phyloP scores from a whole-genome alignment of 2,888 invertebrate species.

The Teleogryllus oceanicus region DNA sequence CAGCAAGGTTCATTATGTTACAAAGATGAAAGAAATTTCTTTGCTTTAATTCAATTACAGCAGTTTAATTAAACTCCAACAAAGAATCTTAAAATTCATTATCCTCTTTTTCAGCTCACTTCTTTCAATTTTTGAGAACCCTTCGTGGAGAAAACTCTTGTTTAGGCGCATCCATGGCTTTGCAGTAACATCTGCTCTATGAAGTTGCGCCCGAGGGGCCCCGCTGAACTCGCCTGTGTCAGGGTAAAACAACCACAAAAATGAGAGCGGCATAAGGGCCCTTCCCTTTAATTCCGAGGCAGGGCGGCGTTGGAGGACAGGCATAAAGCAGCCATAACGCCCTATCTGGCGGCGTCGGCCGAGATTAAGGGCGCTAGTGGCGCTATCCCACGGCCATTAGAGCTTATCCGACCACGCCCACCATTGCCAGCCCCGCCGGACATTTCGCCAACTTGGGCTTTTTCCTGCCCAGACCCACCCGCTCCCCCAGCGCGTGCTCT shows the following conservation, averaged over 20 bases:
- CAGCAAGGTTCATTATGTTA: no score
- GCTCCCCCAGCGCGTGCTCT: no score
- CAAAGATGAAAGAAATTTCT: no score
- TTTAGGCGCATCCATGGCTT: background rate
- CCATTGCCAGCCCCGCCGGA: no score
- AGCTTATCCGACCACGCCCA: no score
- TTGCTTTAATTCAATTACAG: background rate
- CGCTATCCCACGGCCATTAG: no score
- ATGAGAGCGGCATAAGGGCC: background rate
- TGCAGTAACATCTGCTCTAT: background rate
- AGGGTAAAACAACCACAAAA: background rate
- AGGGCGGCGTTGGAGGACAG: no score
- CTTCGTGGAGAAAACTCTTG: background rate
- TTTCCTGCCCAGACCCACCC: no score
- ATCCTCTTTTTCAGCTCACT: background rate
- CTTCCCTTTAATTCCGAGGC: conserved; percentile 6
- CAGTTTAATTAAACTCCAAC: background rate
- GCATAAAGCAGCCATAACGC: no score
- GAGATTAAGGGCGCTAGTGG: no score
- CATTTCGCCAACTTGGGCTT: no score
- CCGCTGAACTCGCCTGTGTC: background rate
- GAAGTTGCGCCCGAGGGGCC: background rate
- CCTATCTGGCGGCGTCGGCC: no score
- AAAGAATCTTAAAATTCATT: background rate
- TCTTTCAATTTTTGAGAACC: background rate